phyloP scores from a whole-genome alignment of 2,888 invertebrate species.

The Deilephila porcellus region DNA sequence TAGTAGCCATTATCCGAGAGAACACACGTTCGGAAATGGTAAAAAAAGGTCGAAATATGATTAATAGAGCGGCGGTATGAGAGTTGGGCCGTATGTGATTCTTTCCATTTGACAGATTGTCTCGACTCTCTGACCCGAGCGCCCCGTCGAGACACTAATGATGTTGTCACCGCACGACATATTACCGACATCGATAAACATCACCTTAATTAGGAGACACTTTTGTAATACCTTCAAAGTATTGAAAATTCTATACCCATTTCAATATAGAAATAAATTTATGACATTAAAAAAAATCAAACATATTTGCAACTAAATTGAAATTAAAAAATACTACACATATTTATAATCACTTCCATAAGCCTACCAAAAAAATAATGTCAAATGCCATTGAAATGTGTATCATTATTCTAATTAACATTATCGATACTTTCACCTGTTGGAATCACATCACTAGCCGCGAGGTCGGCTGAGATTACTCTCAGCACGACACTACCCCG shows the following conservation, averaged over 20 bases:
- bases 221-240: not conserved
- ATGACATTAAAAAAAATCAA: not conserved
- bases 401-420: not conserved
- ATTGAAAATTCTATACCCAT: not conserved
- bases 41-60: slow-evolving; percentile 82
- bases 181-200: slow-evolving; percentile 65
- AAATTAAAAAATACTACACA: not conserved
- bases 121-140: slow-evolving; percentile 81
- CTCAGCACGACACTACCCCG: slow-evolving; percentile 85
- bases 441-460: slow-evolving; percentile 60
- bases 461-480: slow-evolving; percentile 80
- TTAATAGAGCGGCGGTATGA: slow-evolving; percentile 79
- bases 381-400: not conserved
- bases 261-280: not conserved
- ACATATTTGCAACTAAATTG: not conserved
- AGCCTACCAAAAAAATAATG: not conserved
- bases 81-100: slow-evolving; percentile 78
- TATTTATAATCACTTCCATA: not conserved
- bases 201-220: not conserved
- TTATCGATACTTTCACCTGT: slow-evolving; percentile 49
- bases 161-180: slow-evolving; percentile 60
- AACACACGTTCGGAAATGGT: slow-evolving; percentile 79
- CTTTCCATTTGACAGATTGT: slow-evolving; percentile 84
- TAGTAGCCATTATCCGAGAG: slow-evolving; percentile 80
- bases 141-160: slow-evolving; percentile 79